Base-by-base conservation (phyloP, 2,888 invertebrate genomes). In the Ophonus ardosiacus region DNA sequence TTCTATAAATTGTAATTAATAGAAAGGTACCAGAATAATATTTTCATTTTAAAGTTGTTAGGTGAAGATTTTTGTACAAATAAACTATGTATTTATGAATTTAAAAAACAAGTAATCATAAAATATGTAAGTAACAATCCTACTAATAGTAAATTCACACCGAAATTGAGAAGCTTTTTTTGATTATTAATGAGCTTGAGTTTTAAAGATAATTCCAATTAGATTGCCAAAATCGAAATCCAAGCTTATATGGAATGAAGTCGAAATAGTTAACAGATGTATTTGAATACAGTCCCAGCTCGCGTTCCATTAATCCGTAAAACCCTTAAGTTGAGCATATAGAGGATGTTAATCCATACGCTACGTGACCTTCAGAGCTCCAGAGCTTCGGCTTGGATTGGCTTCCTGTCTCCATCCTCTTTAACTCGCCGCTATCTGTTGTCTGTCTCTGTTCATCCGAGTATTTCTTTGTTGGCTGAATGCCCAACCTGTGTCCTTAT, bases 401-500 rank as follows among this genome's bases (percentile, higher is more conserved):
- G 31, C 18, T 63, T 68, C 68, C 31, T 38, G 31, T 18, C 56
- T 13, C 78, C 15, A 80, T 80, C 80, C 80, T 80, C 80, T 80
- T 80, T 80, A 80, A 80, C 80, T 61, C 38, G 15, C 61, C 63
- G 40, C 40, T 78, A 61, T 80, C 40, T 80, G 51, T 51, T 63
- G 61, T 78, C 59, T 56, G 63, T 84, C 78, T 84, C 57, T 74
- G 21, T 84, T 65, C 40, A 56, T 78, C 81, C 81, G 68, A 84
- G 63, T 84, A 76, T 78, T 78, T 84, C 84, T 84, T 78, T 78
- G 84, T 78, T 84, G 84, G 84, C 84, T 78, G 84, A 78, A 84
- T 84, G 84, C 84, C 84, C 84, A 78, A 84, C 78, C 84, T 76
- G 84, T 84, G 84, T 84, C 84, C 84, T 84, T 84, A 84, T 84